Evolutionary conservation across 2,113 vertebrate genomes (phyloP), one percentile per base, ranked within the genome.

Genomic region (Erpornis zantholeuca): DNA sequence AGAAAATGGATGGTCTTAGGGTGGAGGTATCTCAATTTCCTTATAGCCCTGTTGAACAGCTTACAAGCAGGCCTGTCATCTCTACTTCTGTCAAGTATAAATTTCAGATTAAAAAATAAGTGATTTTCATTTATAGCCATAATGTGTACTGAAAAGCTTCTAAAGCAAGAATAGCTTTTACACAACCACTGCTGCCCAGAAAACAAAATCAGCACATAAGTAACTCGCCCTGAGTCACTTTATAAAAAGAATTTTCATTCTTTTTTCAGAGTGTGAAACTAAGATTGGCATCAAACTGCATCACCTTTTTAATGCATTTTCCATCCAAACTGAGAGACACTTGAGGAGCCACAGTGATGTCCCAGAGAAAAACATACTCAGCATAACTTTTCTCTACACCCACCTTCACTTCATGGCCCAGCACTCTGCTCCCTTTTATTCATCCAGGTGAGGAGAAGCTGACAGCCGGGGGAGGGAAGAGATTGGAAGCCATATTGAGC

Each of bases 361-460:
- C 83, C 77, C 50, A 79, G 45, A 82, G 80, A 53, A 93, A 77
- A 87, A 53, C 17, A 42, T 47, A 45, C n/a, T 83, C 11, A 59
- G 31, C 53, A 6, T 36, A 88, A 70, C 33, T 86, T 83, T 65
- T 80, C 65, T 91, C 54, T 94, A 86, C 76, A 59, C 71, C 90
- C 92, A 90, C 80, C 70, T 75, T 78, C 49, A 87, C 33, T 61
- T 68, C 7, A 1, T 33, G 50, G 82, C 83, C 80, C 53, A 81
- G 53, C 47, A 68, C 59, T 45, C 72, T 68, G 64, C 33, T 94
- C 44, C 53, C 57, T 86, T 95, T 66, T 70, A 92, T 31, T 92
- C 90, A 79, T 45, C 76, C 71, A 91, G 92, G 90, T 92, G 49
- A 91, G 71, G 66, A 83, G 79, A 92, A 89, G 77, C 73, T 94